phyloP scores from a whole-genome alignment of 2,888 invertebrate genomes.

The Platycnemis pennipes region DNA sequence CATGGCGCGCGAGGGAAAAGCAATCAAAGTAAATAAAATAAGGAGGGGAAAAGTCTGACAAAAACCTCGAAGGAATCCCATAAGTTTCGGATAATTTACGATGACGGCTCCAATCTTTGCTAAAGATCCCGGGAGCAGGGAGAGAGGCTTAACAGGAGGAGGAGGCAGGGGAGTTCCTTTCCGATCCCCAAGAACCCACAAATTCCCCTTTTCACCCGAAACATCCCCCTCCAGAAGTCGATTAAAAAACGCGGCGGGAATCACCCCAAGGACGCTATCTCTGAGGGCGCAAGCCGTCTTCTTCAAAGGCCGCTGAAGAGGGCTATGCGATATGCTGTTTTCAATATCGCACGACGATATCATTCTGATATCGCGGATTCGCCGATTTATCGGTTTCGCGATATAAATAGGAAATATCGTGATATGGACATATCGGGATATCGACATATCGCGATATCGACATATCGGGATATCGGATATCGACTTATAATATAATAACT shows the following conservation, averaged over 20 bases:
- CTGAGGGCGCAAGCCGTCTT: too few species aligned
- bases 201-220: background rate
- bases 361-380: too few species aligned
- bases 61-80: constrained; percentile 38
- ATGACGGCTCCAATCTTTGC: constrained; percentile 33
- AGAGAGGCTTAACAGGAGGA: background rate
- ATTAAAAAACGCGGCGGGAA: background rate
- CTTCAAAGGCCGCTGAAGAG: too few species aligned
- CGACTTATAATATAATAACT: too few species aligned
- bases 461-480: too few species aligned
- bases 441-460: too few species aligned
- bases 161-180: background rate
- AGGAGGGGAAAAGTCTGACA: background rate
- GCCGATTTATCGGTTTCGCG: too few species aligned
- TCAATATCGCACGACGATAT: too few species aligned
- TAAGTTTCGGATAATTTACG: constrained; percentile 36
- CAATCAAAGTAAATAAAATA: constrained; percentile 39
- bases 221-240: background rate
- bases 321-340: too few species aligned
- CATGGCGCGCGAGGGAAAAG: background rate
- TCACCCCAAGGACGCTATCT: background rate
- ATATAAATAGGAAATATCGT: too few species aligned
- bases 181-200: background rate
- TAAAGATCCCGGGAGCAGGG: constrained; percentile 11
- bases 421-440: too few species aligned